Conservation (phyloP, 2,888 invertebrate species). For the Lithophane ornitopus region DNA sequence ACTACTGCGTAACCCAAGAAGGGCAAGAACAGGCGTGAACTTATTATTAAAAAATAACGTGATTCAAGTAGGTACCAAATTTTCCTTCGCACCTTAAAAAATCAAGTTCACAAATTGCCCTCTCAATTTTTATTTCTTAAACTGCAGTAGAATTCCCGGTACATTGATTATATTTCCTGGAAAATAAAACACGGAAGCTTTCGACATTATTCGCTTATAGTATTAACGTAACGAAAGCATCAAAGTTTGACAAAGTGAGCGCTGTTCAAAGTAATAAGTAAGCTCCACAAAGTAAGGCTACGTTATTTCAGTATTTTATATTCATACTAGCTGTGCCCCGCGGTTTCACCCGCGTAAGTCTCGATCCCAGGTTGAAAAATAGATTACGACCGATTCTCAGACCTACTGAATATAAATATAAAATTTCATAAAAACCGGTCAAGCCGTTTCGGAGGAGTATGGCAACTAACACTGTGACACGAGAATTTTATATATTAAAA, state of each 20-base stretch:
- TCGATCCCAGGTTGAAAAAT: no score
- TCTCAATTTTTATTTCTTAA: not conserved
- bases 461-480: no score
- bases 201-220: constrained; percentile 17
- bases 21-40: not conserved
- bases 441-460: no score
- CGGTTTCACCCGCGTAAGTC: no score
- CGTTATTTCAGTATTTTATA: constrained; percentile 19
- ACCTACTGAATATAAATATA: no score
- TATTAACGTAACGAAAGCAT: constrained; percentile 23
- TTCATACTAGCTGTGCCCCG: no score
- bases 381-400: no score
- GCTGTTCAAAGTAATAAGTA: constrained; percentile 33
- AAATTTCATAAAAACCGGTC: no score
- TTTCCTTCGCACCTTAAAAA: not conserved
- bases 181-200: constrained; percentile 7
- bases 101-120: not conserved
- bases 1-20: not conserved
- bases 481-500: no score
- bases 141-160: not conserved
- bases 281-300: constrained; percentile 15
- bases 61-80: not conserved
- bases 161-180: not conserved
- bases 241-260: constrained; percentile 31
- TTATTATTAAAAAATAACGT: not conserved